Conservation (phyloP, 2,797 vertebrate genomes). For the Macroramphosus scolopax region DNA sequence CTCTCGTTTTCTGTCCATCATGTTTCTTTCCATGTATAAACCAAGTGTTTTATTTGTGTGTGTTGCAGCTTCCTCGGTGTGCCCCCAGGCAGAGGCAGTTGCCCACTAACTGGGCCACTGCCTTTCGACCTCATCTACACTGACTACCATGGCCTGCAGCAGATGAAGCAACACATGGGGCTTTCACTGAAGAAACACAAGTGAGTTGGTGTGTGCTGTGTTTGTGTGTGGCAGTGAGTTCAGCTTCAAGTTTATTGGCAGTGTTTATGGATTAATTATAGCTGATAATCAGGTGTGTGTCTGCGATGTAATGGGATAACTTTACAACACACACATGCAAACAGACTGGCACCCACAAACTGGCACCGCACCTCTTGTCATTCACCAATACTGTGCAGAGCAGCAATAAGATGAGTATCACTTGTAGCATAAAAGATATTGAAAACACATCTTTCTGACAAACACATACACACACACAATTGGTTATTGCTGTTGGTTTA, state of each 20-base stretch:
- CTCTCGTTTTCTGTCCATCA: neutral
- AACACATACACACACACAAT: neutral
- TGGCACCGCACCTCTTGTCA: conserved; percentile 12
- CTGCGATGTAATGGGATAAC: conserved; percentile 38
- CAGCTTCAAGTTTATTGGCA: conserved; percentile 31
- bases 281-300: conserved; percentile 46
- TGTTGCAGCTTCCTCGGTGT: conserved; percentile 89
- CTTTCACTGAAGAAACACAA: conserved; percentile 95
- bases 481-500: conserved; percentile 31
- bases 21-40: conserved; percentile 22
- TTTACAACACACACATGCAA: conserved; percentile 2
- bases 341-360: neutral
- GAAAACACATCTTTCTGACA: neutral
- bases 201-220: conserved; percentile 72
- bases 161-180: conserved; percentile 99
- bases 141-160: conserved; percentile 95
- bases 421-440: conserved; percentile 9
- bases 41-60: conserved; percentile 19
- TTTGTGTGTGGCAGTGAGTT: conserved; percentile 6
- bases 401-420: conserved; percentile 16
- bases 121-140: conserved; percentile 97
- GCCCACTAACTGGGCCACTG: conserved; percentile 89
- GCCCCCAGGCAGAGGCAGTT: conserved; percentile 94
- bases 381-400: conserved; percentile 27
- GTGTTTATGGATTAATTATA: conserved; percentile 56